phyloP scores from a whole-genome alignment of 2,888 invertebrate genomes.

The Harpalus rufipes region DNA sequence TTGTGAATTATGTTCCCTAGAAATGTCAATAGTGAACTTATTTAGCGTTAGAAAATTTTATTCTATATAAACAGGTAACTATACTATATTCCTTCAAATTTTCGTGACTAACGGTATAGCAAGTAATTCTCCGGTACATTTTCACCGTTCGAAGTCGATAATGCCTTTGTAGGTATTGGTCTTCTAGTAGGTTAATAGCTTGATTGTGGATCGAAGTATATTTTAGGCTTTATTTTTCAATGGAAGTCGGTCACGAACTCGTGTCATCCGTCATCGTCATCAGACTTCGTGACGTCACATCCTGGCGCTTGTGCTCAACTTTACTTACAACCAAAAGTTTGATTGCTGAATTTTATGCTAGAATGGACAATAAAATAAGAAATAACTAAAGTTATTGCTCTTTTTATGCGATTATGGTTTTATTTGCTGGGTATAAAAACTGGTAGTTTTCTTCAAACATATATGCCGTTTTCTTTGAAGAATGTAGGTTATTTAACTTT shows the following conservation, averaged over 20 bases:
- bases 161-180: constrained; percentile 15
- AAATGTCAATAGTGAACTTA: not conserved
- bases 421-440: not conserved
- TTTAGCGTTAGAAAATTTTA: too few species aligned
- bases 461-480: not conserved
- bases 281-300: constrained; percentile 23
- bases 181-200: constrained; percentile 51
- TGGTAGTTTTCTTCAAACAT: not conserved
- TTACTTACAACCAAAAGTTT: constrained; percentile 4
- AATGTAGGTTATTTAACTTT: not conserved
- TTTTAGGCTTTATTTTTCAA: constrained; percentile 26
- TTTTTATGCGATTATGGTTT: constrained; percentile 28
- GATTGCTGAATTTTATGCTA: constrained; percentile 25
- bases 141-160: constrained; percentile 33
- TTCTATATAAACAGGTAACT: too few species aligned
- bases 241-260: constrained; percentile 55
- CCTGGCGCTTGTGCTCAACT: not conserved
- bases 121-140: not conserved
- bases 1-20: not conserved
- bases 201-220: constrained; percentile 52
- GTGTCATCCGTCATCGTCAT: constrained; percentile 44
- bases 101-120: not conserved
- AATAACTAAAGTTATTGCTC: not conserved
- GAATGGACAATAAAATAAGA: not conserved
- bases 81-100: not conserved